Evolutionary conservation across 2,797 vertebrate species (phyloP), one percentile per base, ranked within the genome.

Genomic region (Thamnophis elegans): DNA sequence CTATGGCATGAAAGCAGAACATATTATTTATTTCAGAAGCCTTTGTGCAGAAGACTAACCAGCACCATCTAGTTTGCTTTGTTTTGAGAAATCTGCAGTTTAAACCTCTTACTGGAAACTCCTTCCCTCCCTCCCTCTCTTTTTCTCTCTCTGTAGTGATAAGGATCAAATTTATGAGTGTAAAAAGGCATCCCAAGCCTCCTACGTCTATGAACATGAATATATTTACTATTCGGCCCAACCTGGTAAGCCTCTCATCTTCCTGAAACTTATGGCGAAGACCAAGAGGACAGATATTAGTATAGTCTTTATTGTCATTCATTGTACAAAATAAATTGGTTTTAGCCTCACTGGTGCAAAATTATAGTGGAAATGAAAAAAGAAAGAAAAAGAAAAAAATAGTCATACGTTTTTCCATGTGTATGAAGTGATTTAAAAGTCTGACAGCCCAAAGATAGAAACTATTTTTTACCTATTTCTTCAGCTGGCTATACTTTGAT

Each of bases 121-220:
- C n/a, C n/a, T n/a, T n/a, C n/a, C 20, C 4, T 60, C 22, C 22
- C 25, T 26, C 8, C 10, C 59, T 62, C 58, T 59, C 58, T 59
- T 25, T n/a, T 28, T n/a, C 28, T 65, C 8, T 65, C 12, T 65
- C 4, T 65, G 26, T 28, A 73, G 65, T 73, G n/a, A 73, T 73
- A 14, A 36, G n/a, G n/a, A 1, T 1, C n/a, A 2, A 8, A 73
- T 73, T 73, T 73, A 3, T 18, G 65, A 8, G 2, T 18, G n/a
- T 73, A n/a, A 18, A 0, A 1, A 2, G 2, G 14, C 14, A 73
- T 18, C 14, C n/a, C 18, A 0, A 8, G 2, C 2, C 1, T 18
- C 6, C n/a, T 18, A 0, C 60, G 0, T 65, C 16, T 68, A 1
- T 14, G 2, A 5, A 0, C 1, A 0, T 6, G 18, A 32, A 68